Percentiles rank a stretch among this genome's conserved stretches.
These are phyloP conservation scores for Anguilla pacifica DNA, from an alignment of 2,797 vertebrate species.

Conservation along the genomic window DNA sequence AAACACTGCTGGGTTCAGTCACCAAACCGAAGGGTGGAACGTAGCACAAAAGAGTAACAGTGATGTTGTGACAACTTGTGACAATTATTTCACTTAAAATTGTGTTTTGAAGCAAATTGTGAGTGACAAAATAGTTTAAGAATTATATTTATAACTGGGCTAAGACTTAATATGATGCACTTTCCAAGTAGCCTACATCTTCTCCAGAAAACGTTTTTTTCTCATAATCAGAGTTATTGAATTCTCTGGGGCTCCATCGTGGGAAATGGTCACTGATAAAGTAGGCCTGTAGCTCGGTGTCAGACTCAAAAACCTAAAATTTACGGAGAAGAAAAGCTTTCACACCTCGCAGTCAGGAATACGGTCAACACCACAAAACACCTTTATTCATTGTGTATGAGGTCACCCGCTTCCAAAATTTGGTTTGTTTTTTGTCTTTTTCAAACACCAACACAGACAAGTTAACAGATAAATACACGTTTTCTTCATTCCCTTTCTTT, in stretches of 20 bases:
- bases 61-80: background rate
- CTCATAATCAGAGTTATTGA: background rate
- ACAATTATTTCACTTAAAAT: background rate
- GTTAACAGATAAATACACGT: constrained; percentile 31
- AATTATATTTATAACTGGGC: background rate
- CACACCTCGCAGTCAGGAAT: background rate
- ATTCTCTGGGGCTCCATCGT: background rate
- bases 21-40: background rate
- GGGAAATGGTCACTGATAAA: background rate
- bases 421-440: constrained; percentile 21
- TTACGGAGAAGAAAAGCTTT: background rate
- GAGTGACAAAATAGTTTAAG: background rate
- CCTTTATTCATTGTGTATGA: constrained; percentile 15
- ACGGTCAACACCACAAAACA: background rate
- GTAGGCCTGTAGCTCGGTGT: background rate
- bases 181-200: background rate
- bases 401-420: constrained; percentile 23
- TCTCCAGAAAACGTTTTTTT: background rate
- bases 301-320: background rate
- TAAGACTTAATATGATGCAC: background rate
- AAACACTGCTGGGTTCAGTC: background rate
- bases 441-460: constrained; percentile 35
- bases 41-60: background rate
- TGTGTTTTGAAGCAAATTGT: background rate
- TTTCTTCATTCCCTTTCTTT: constrained; percentile 13